phyloP scores from a whole-genome alignment of 2,797 vertebrate species.

The Sardinella longiceps region DNA sequence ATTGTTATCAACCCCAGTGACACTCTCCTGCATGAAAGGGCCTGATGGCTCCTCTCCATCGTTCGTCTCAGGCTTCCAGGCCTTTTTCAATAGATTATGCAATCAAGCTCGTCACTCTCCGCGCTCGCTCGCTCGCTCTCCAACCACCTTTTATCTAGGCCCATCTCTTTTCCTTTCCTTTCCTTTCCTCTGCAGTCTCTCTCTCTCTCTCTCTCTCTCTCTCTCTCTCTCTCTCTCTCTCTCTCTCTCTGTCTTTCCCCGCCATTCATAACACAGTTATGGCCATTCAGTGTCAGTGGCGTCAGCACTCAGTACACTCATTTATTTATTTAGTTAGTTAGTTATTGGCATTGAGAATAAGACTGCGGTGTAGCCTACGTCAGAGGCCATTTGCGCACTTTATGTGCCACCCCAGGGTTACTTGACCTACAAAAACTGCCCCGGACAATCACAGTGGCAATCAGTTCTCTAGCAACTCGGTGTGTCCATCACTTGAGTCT shows the following conservation, averaged over 20 bases:
- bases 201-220: neutral
- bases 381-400: constrained; percentile 1
- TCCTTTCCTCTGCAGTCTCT: neutral
- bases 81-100: constrained; percentile 75
- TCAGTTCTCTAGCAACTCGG: neutral
- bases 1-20: neutral
- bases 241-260: neutral
- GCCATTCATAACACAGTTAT: neutral
- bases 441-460: neutral
- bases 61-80: constrained; percentile 68
- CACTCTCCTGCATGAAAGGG: constrained; percentile 9
- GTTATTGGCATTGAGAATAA: neutral
- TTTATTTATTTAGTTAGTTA: neutral
- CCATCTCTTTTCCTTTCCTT: neutral
- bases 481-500: neutral
- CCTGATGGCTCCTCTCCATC: constrained; percentile 57
- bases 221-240: neutral
- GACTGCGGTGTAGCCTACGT: neutral
- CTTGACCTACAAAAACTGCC: neutral
- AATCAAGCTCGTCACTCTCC: constrained; percentile 76
- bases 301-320: neutral
- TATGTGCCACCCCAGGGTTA: neutral
- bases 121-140: constrained; percentile 57
- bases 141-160: constrained; percentile 39
- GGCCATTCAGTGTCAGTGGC: neutral